Evolutionary conservation across 53 echinoderm and acorn worm genomes (phyloP).

Genomic region (Pentamera pediparva): DNA sequence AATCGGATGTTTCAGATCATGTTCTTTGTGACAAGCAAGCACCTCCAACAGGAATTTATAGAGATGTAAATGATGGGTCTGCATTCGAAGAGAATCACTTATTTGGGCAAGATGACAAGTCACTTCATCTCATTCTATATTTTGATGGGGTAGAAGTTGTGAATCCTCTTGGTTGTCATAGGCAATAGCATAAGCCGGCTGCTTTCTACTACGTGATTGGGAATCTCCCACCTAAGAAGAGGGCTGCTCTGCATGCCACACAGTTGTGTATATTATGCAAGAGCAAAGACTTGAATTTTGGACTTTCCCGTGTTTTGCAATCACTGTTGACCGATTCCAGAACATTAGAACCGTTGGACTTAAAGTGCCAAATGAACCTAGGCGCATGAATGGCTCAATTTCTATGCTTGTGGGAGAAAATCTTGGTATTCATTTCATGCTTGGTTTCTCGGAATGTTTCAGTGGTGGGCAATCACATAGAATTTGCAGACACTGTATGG

Average conservation of each 20-base stretch:
- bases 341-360: constrained; percentile 7
- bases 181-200: constrained; percentile 14
- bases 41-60: neutral
- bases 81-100: neutral
- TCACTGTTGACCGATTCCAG: neutral
- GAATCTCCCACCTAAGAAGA: constrained; percentile 8
- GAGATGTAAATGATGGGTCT: neutral
- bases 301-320: neutral
- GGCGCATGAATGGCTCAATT: neutral
- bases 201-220: constrained; percentile 23
- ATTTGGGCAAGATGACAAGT: neutral
- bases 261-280: constrained; percentile 13
- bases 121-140: constrained; percentile 27
- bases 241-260: neutral
- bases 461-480: neutral
- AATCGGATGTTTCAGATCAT: neutral
- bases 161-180: constrained; percentile 8
- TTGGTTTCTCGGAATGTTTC: constrained; percentile 4
- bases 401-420: neutral
- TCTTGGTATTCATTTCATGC: constrained; percentile 6
- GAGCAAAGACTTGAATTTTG: constrained; percentile 16
- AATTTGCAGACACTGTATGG: constrained; percentile 15
- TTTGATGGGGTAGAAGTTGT: constrained; percentile 39
- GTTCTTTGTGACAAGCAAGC: neutral
- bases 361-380: neutral